A percentile compares a stretch with the other conserved stretches of the same genome.
These are phyloP conservation scores for Epirrhoe alternata DNA, from an alignment of 2,888 invertebrate species.

Conservation along the genomic window DNA sequence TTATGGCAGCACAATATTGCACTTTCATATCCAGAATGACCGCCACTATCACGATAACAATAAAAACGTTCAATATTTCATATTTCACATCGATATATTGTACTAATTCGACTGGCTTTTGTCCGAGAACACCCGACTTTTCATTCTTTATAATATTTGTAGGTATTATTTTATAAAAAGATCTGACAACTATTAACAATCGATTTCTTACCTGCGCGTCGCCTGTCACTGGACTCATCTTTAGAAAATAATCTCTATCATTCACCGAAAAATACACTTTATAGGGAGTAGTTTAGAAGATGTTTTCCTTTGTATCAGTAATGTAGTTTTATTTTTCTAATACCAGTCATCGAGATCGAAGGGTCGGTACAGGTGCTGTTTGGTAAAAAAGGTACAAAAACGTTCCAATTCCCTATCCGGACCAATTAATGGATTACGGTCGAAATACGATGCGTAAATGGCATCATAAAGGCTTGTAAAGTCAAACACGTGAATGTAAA, in stretches of 20 bases:
- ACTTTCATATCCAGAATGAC: not conserved
- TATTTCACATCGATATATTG: conserved; percentile 39
- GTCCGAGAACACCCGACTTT: conserved; percentile 44
- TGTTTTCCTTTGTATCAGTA: not conserved
- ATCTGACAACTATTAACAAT: conserved; percentile 69
- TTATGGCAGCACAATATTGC: conserved; percentile 3
- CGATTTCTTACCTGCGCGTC: conserved; percentile 77
- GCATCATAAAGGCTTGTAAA: conserved; percentile 40
- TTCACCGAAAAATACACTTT: conserved; percentile 31
- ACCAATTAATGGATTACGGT: conserved; percentile 76
- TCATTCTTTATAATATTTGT: conserved; percentile 54
- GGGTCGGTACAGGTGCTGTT: conserved; percentile 74
- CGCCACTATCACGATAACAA: too few species aligned
- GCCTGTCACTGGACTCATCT: conserved; percentile 68
- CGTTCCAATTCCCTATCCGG: conserved; percentile 60
- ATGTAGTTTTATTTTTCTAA: conserved; percentile 47
- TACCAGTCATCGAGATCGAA: conserved; percentile 76
- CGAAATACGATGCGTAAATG: conserved; percentile 68
- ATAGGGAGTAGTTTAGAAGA: not conserved
- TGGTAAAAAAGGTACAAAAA: conserved; percentile 55
- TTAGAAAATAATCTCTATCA: conserved; percentile 50
- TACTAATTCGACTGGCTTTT: conserved; percentile 57
- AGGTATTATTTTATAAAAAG: conserved; percentile 58
- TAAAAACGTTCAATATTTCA: conserved; percentile 8
- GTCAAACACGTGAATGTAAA: conserved; percentile 22